Evolutionary conservation across 2,797 vertebrate species (phyloP), one percentile per base, ranked within the genome.

Genomic region (Distichodus sexfasciatus): DNA sequence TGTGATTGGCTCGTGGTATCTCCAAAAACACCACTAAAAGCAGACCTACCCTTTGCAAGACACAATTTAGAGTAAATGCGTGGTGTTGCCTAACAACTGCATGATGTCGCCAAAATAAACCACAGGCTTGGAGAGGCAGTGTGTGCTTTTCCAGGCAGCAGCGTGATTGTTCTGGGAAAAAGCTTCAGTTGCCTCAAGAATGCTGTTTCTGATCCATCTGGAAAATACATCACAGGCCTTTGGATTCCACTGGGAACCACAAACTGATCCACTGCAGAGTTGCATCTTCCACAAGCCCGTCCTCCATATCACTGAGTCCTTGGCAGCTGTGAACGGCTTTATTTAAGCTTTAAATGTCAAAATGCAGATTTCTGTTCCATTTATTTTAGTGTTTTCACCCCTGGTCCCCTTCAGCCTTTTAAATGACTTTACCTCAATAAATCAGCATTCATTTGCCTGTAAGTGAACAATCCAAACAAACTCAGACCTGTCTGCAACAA

Each of bases 101-200:
- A 58, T 11, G 21, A 15, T 36, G 15, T 11, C 10, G 14, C 31
- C 31, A 55, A 44, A 48, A 11, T 14, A 35, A 35, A 47, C 29
- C 26, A 28, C 4, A 8, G 17, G 10, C 55, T 24, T 63, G 29
- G 28, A 48, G n/a, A 23, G 28, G 12, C 38, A 54, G 47, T 1
- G 17, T 58, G 6, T 69, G 40, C 11, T 36, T 23, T 47, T 59
- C 23, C 1, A 1, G 19, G 14, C 15, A 58, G 40, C 23, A 53
- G 19, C 54, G 23, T 24, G 24, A 43, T 76, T 58, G 29, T 68
- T 68, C 17, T 68, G 74, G 38, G 24, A 67, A 62, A n/a, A 21
- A 28, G 7, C 41, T 61, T 66, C 31, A 60, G 38, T 43, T 1
- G 10, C 24, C 19, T 17, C 62, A 53, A 50, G 41, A 9, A 35